Evolutionary conservation across 1,140 invertebrate species (phyloP).

Genomic region (Pomacea maculata): DNA sequence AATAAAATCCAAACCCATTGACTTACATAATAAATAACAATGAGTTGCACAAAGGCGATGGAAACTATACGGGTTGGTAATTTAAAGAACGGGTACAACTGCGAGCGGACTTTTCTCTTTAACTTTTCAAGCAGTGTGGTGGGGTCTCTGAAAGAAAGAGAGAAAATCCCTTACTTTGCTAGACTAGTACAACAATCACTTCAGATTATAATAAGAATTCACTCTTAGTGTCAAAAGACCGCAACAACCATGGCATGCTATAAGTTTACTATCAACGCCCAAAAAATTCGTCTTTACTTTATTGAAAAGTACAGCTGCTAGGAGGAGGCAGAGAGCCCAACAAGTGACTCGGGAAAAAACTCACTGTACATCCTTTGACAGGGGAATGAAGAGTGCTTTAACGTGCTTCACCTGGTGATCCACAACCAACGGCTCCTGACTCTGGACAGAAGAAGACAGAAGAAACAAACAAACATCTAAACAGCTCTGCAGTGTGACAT

Average conservation of each 20-base stretch:
- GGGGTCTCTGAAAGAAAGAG: constrained; percentile 1
- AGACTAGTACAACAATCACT: too few species aligned
- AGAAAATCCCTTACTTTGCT: too few species aligned
- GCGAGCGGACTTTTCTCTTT: background rate
- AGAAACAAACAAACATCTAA: too few species aligned
- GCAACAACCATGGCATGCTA: too few species aligned
- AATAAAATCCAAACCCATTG: background rate
- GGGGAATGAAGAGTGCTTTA: background rate
- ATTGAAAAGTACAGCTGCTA: too few species aligned
- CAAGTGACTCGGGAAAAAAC: background rate
- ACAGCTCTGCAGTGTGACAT: too few species aligned
- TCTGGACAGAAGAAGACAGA: background rate
- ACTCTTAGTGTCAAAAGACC: too few species aligned
- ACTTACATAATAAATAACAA: constrained; percentile 28
- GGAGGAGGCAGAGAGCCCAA: background rate
- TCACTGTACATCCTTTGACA: background rate
- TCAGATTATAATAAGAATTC: too few species aligned
- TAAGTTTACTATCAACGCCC: too few species aligned
- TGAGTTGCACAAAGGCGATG: constrained; percentile 24
- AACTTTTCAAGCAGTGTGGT: background rate
- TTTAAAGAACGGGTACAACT: constrained; percentile 23
- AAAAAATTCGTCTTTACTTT: too few species aligned
- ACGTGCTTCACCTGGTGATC: constrained; percentile 13
- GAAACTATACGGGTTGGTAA: constrained; percentile 22
- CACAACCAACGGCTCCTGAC: constrained; percentile 1